Conservation (phyloP, 2,888 invertebrate genomes). For the Arctia plantaginis region DNA sequence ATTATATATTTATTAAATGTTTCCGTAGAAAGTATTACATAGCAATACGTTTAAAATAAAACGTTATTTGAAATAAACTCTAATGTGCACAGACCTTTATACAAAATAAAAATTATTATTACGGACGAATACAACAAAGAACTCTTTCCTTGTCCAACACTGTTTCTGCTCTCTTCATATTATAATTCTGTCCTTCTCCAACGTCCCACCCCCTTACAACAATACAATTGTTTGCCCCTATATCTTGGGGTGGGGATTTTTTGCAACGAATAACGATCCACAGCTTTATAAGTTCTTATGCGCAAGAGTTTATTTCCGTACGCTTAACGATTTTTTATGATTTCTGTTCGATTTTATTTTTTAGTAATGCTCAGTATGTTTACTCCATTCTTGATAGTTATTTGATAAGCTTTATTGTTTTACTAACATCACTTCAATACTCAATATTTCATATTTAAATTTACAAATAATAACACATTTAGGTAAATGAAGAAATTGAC, state of each 20-base stretch:
- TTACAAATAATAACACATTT: no score
- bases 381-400: not conserved
- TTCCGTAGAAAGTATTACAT: not conserved
- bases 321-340: not conserved
- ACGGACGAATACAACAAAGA: conserved; percentile 25
- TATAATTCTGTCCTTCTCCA: conserved; percentile 52
- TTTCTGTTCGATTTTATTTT: not conserved
- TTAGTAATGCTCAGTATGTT: not conserved
- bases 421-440: not conserved
- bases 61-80: not conserved
- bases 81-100: conserved; percentile 35
- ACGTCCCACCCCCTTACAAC: conserved; percentile 62
- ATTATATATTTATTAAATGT: not conserved
- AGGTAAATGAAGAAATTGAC: no score
- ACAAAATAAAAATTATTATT: conserved; percentile 33
- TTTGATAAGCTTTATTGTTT: not conserved
- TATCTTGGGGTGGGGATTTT: conserved; percentile 53
- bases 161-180: conserved; percentile 42
- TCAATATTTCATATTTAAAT: not conserved
- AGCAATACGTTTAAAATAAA: not conserved
- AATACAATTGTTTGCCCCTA: conserved; percentile 47
- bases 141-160: conserved; percentile 52
- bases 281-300: conserved; percentile 31
- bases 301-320: conserved; percentile 40
- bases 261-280: conserved; percentile 35